Percentiles rank a stretch among this genome's conserved stretches.
phyloP scores from a whole-genome alignment of 2,113 vertebrate species.

The Sinocyclocheilus rhinocerous region DNA sequence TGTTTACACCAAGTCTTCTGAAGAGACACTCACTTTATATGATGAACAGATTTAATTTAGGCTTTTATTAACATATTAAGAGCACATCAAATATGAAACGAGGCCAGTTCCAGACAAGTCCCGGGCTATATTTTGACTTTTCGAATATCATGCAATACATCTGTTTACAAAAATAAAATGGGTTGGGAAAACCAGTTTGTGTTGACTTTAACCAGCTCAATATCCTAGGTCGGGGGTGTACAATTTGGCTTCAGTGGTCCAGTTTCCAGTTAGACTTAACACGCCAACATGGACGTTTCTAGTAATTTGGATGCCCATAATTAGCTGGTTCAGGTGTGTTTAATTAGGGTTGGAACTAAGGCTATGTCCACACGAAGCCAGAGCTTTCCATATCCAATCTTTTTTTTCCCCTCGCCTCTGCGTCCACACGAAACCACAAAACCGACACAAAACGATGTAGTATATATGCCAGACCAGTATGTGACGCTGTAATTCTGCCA shows the following conservation, averaged over 20 bases:
- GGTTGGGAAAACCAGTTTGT: background rate
- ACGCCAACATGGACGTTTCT: background rate
- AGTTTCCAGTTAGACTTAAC: no score
- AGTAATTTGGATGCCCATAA: background rate
- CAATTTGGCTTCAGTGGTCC: no score
- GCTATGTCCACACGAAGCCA: no score
- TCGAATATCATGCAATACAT: background rate
- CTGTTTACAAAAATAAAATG: background rate
- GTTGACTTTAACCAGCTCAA: background rate
- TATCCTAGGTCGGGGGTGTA: background rate
- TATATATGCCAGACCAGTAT: no score
- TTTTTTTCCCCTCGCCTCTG: no score
- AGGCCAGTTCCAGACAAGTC: background rate
- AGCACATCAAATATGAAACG: no score
- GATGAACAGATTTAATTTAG: background rate
- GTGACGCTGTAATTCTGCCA: no score
- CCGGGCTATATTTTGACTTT: background rate
- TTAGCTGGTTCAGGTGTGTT: background rate
- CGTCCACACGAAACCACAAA: no score
- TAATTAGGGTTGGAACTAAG: background rate
- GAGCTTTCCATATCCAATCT: no score
- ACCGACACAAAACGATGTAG: no score
- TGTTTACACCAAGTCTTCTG: no score
- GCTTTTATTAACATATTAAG: no score
- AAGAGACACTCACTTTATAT: background rate